These are phyloP conservation scores for Molorchus minor DNA, from an alignment of 2,888 invertebrate species.

Conservation along the genomic window DNA sequence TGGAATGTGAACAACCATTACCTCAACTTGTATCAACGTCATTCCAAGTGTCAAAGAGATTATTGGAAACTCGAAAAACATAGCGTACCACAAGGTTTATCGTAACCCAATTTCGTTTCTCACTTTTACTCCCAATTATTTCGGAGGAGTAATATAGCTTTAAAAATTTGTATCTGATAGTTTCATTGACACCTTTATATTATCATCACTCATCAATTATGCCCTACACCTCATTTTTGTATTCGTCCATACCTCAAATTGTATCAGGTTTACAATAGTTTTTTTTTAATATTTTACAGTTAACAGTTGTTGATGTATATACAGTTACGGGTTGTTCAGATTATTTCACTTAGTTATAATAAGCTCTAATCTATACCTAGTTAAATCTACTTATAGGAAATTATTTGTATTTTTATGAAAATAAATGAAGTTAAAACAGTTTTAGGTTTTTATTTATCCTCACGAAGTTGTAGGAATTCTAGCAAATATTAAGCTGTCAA, in stretches of 20 bases:
- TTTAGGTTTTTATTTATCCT: no score
- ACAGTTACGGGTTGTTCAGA: slow-evolving; percentile 46
- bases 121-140: no score
- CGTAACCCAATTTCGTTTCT: no score
- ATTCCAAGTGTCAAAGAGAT: no score
- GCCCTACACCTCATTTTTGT: slow-evolving; percentile 25
- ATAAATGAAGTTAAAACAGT: slow-evolving; percentile 27
- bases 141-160: no score
- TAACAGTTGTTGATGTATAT: slow-evolving; percentile 44
- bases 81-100: no score
- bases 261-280: slow-evolving; percentile 32
- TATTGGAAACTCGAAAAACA: no score
- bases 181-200: no score
- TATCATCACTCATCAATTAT: no score
- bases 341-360: slow-evolving; percentile 23
- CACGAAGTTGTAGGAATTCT: no score
- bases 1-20: slow-evolving; percentile 48
- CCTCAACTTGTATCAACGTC: slow-evolving; percentile 30
- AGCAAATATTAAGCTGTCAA: no score
- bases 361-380: slow-evolving; percentile 26
- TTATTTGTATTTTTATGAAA: slow-evolving; percentile 37
- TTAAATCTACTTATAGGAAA: slow-evolving; percentile 12
- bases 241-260: slow-evolving; percentile 38
- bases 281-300: slow-evolving; percentile 31
- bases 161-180: no score